A percentile compares a stretch with the other conserved stretches of the same genome.
Evolutionary conservation across 2,113 vertebrate species (phyloP).

Genomic region (Stegostoma tigrinum): DNA sequence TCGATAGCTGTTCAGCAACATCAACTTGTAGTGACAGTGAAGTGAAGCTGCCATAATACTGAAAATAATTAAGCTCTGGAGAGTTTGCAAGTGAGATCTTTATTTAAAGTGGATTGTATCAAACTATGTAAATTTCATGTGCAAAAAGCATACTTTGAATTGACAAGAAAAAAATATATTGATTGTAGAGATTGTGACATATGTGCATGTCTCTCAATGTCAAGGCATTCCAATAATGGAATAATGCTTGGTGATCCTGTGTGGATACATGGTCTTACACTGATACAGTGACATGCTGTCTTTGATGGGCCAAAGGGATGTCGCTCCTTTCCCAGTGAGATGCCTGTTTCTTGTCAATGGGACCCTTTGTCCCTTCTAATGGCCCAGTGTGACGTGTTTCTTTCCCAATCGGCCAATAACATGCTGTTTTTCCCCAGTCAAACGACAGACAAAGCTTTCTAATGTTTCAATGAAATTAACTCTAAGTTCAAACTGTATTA

Average conservation of each 20-base stretch:
- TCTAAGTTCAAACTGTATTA: background rate
- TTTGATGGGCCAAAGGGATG: background rate
- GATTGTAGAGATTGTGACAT: slow-evolving; percentile 17
- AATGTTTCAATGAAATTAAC: background rate
- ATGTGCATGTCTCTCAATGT: background rate
- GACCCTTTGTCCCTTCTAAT: background rate
- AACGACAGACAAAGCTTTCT: background rate
- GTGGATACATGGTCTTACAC: background rate
- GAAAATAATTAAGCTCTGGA: slow-evolving; percentile 33
- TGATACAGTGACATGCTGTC: background rate
- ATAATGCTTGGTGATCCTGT: background rate
- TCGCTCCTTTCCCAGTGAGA: background rate
- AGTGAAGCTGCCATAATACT: slow-evolving; percentile 1
- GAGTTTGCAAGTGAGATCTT: slow-evolving; percentile 30
- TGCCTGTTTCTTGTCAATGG: background rate
- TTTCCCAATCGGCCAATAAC: background rate
- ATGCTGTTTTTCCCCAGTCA: background rate
- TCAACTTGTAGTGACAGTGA: background rate
- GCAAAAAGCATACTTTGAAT: slow-evolving; percentile 6
- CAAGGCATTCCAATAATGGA: background rate
- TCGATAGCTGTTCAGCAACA: slow-evolving; percentile 5
- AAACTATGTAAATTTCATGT: slow-evolving; percentile 32
- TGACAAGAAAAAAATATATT: background rate
- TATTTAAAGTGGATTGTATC: slow-evolving; percentile 21
- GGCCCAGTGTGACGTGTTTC: background rate